Evolutionary conservation across 2,113 vertebrate species (phyloP), one percentile per base, ranked within the genome.

Genomic region (Nycticorax nycticorax): DNA sequence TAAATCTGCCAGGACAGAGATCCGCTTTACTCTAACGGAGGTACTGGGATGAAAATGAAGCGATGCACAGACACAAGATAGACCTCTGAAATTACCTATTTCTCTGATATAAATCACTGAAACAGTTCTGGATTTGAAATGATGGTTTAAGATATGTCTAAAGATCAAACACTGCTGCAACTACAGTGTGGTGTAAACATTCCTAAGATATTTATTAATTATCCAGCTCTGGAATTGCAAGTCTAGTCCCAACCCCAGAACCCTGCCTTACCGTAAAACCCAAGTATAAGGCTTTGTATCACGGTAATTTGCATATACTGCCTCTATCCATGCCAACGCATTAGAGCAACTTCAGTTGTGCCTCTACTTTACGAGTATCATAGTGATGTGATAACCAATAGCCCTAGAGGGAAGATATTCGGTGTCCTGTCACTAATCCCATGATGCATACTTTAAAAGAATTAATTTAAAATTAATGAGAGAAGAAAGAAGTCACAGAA

Each of bases 391-490:
- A 53, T 63, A 81, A 56, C 18, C 17, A 85, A 60, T 3, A 88
- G 27, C 9, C 18, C 78, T 68, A 71, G 41, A 85, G 32, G 43
- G n/a, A 89, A 89, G 68, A 67, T 16, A 12, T 55, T 80, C 8
- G 8, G n/a, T 78, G 64, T 26, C 35, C 33, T 68, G 57, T 68
- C 74, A 45, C 30, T 77, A 91, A 64, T 48, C 30, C 22, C n/a
- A 60, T 32, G 33, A 81, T 20, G 9, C 10, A 64, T 45, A 60
- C 3, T 69, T 5, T 63, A 73, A 95, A 85, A 74, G 5, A 33
- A 83, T 78, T 71, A 81, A 53, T 60, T 80, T 75, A 13, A 86
- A 89, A 93, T 57, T 45, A 94, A 43, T 68, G 15, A 48, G 84
- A 69, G 62, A 67, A 79, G 28, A 68, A 93, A 77, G 21, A 91